Evolutionary conservation across 2,113 vertebrate species (phyloP), one percentile per base, ranked within the genome.

Genomic region (Poecile atricapillus): DNA sequence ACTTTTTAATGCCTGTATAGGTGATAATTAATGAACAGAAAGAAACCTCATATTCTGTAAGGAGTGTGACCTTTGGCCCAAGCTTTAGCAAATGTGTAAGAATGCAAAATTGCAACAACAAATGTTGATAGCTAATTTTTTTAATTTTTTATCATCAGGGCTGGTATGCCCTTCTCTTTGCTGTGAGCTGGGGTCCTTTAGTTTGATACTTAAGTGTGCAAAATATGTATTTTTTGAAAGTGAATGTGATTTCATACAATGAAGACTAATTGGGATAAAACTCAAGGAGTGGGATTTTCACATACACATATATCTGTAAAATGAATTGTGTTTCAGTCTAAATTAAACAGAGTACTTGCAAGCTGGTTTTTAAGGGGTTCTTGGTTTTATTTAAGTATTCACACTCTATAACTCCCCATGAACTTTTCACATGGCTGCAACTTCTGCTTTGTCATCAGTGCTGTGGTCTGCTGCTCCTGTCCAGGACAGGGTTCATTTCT

Each of bases 341-440:
- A 56, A 23, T 71, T 25, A 39, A 76, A 17, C 6, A 11, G 7
- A 23, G 9, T 22, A 43, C 21, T 17, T 39, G 14, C 18, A 37
- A 21, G 39, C 16, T 27, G 15, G 4, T 43, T 60, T 89, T 81
- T 31, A 13, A 11, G 37, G 5, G 1, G 3, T 4, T 50, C 71
- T 50, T 44, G 10, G 3, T 69, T 83, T 62, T 65, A 56, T n/a
- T 49, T 59, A 30, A 37, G 37, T 60, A 69, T 49, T 59, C 28
- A 24, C 1, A 0, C 70, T 83, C 13, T 35, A 0, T 46, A 53
- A 39, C 21, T 39, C 59, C 27, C 30, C 14, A 14, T 43, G 89
- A 95, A 68, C 65, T 77, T 96, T 92, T 93, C 92, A 58, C 46
- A 52, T 1, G 21, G 67, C 76, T 89, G 82, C 81, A 60, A 13